Conservation (phyloP, 64 coral and sea anemone genomes). For the Catalaphyllia jardinei region DNA sequence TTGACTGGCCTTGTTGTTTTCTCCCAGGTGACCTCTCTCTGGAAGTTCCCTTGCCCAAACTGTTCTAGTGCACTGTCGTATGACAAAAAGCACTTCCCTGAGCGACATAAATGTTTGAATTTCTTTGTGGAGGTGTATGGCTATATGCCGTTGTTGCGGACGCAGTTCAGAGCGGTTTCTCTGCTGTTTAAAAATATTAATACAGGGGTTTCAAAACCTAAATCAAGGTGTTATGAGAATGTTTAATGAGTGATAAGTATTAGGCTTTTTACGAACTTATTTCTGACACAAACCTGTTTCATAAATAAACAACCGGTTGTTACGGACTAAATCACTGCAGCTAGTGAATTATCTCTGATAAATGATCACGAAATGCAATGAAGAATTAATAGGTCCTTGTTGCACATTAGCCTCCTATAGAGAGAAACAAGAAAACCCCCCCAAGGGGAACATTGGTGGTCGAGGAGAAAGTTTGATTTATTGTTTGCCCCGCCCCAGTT, state of each 20-base stretch:
- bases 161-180: slow-evolving; percentile 93
- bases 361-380: no score
- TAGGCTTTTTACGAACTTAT: no score
- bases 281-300: no score
- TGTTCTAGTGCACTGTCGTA: slow-evolving; percentile 72
- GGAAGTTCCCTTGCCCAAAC: slow-evolving; percentile 81
- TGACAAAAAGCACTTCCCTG: slow-evolving; percentile 84
- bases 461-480: no score
- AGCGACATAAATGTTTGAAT: slow-evolving; percentile 84
- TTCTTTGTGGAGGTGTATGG: slow-evolving; percentile 90
- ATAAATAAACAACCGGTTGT: no score
- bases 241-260: slow-evolving; percentile 29
- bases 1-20: neutral
- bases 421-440: no score
- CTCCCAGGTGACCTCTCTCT: slow-evolving; percentile 88
- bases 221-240: slow-evolving; percentile 92
- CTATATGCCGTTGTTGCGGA: slow-evolving; percentile 88
- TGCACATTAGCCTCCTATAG: no score
- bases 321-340: no score
- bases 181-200: slow-evolving; percentile 96
- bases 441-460: no score
- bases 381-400: no score
- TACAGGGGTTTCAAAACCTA: slow-evolving; percentile 68
- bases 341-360: no score
- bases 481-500: no score